Evolutionary conservation across 2,797 vertebrate genomes (phyloP).

Genomic region (Smutsia temminckii): DNA sequence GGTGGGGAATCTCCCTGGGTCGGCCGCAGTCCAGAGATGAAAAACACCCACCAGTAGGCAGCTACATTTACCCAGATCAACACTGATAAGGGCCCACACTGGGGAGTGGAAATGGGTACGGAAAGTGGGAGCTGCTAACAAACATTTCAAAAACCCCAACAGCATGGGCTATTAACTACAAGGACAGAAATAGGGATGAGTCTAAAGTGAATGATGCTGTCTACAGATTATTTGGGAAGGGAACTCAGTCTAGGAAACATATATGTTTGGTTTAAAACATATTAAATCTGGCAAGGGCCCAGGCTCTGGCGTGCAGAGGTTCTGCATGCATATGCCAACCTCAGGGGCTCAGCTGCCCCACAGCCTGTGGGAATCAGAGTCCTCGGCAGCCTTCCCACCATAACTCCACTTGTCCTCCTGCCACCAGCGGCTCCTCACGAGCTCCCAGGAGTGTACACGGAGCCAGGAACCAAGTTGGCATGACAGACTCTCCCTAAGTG

Average conservation of each 20-base stretch:
- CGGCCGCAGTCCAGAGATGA: neutral
- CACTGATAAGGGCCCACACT: neutral
- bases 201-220: neutral
- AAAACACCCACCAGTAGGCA: neutral
- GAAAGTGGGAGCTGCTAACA: neutral
- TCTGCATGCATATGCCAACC: neutral
- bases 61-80: neutral
- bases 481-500: neutral
- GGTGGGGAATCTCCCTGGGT: neutral
- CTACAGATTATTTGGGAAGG: neutral
- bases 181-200: neutral
- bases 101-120: neutral
- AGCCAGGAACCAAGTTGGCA: neutral
- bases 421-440: neutral
- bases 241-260: neutral
- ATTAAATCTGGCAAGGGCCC: neutral
- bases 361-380: neutral
- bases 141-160: neutral
- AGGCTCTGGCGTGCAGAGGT: neutral
- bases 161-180: neutral
- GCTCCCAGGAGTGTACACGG: neutral
- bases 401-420: neutral
- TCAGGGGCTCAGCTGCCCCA: neutral
- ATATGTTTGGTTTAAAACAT: neutral
- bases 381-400: neutral